Percentiles rank a stretch among this genome's conserved stretches.
Evolutionary conservation across 2,113 vertebrate species (phyloP).

Genomic region (Mystacornis crossleyi): DNA sequence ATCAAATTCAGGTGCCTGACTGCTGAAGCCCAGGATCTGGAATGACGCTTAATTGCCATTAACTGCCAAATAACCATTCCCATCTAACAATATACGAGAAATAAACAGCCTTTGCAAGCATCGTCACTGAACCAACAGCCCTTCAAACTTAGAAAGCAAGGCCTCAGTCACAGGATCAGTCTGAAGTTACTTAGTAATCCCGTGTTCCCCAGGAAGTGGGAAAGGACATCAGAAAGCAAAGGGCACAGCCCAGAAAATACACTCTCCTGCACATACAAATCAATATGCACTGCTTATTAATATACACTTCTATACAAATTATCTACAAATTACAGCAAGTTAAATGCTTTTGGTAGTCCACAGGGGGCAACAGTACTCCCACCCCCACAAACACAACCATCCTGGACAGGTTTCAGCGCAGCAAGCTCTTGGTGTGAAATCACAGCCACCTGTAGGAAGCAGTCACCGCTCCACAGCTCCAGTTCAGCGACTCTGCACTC

Average conservation of each 20-base stretch:
- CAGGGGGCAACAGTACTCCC: not conserved
- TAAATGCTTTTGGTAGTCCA: not conserved
- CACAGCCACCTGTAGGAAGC: not conserved
- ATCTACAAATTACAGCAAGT: not conserved
- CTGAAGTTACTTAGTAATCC: not conserved
- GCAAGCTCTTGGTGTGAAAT: not conserved
- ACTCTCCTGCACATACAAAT: not conserved
- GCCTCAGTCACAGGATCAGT: not conserved
- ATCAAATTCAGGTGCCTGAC: not conserved
- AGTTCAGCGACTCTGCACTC: not conserved
- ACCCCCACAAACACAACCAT: not conserved
- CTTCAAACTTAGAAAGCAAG: not conserved
- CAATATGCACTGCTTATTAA: not conserved
- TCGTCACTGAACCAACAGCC: not conserved
- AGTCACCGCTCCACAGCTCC: not conserved
- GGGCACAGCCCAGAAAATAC: not conserved
- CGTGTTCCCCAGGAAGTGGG: fast-evolving
- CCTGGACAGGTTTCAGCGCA: not conserved
- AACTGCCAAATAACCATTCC: not conserved
- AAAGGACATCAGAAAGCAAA: not conserved
- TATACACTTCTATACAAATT: not conserved
- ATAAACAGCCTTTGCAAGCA: not conserved
- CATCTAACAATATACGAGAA: not conserved
- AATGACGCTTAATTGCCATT: not conserved
- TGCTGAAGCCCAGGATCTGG: not conserved